These are phyloP conservation scores for Enteromius paludinosus DNA, from an alignment of 2,797 vertebrate genomes.

Conservation along the genomic window DNA sequence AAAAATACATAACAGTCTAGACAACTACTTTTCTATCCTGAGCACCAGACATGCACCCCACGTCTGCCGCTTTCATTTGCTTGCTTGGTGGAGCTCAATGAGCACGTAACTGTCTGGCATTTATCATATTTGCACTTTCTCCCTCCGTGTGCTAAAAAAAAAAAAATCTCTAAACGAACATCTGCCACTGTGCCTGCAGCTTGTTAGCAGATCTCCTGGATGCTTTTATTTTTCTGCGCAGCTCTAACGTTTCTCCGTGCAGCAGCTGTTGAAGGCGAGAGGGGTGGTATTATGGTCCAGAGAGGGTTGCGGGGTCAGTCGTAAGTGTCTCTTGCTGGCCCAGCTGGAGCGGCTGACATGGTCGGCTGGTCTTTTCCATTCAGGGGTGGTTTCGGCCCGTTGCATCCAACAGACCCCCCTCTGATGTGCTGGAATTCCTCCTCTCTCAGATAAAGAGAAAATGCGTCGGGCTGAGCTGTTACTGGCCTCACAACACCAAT, in stretches of 20 bases:
- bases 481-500: slow-evolving; percentile 42
- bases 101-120: slow-evolving; percentile 64
- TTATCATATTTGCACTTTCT: slow-evolving; percentile 66
- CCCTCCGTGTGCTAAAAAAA: slow-evolving; percentile 68
- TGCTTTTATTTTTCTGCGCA: slow-evolving; percentile 66
- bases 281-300: slow-evolving; percentile 39
- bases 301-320: slow-evolving; percentile 65
- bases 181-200: slow-evolving; percentile 66
- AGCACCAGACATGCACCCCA: slow-evolving; percentile 4
- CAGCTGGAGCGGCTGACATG: slow-evolving; percentile 76
- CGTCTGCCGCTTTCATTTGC: slow-evolving; percentile 38
- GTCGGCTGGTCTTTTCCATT: slow-evolving; percentile 75
- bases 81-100: slow-evolving; percentile 56
- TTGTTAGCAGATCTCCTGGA: slow-evolving; percentile 69
- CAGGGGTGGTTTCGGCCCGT: slow-evolving; percentile 73
- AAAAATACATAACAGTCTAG: neutral
- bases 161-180: slow-evolving; percentile 60
- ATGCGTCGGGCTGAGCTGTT: slow-evolving; percentile 50
- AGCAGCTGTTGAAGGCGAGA: slow-evolving; percentile 70
- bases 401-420: slow-evolving; percentile 75
- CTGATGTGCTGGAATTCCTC: slow-evolving; percentile 73
- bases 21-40: neutral
- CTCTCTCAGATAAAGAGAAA: slow-evolving; percentile 69
- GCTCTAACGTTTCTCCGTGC: slow-evolving; percentile 64
- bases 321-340: slow-evolving; percentile 68